Percentiles rank a stretch among this genome's conserved stretches.
Evolutionary conservation across 2,888 invertebrate species (phyloP).

Genomic region (Torymus texanus): DNA sequence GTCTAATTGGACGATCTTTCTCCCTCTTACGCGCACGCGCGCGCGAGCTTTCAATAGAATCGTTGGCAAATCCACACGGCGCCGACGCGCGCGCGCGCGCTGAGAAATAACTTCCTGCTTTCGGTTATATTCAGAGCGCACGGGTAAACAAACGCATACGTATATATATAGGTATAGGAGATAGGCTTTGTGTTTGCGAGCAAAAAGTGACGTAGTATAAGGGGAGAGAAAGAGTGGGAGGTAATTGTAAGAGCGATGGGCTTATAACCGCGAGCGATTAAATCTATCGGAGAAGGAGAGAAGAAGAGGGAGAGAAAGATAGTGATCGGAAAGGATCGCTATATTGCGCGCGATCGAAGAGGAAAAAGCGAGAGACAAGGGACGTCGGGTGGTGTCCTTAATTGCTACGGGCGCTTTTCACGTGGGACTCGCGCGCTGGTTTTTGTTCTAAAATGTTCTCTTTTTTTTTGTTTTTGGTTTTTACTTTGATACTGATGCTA

Average conservation of each 20-base stretch:
- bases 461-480: too few species aligned
- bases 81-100: slow-evolving; percentile 6
- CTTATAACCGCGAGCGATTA: slow-evolving; percentile 27
- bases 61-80: slow-evolving; percentile 41
- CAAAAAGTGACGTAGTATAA: slow-evolving; percentile 44
- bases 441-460: too few species aligned
- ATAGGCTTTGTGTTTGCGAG: slow-evolving; percentile 38
- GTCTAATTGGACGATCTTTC: slow-evolving; percentile 54
- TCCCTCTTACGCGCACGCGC: neutral
- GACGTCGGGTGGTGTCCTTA: slow-evolving; percentile 16
- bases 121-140: neutral
- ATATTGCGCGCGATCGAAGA: neutral
- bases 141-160: slow-evolving; percentile 3
- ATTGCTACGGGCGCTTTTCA: slow-evolving; percentile 34
- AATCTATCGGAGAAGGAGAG: slow-evolving; percentile 28
- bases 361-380: slow-evolving; percentile 1
- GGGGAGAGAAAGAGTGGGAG: neutral
- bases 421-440: too few species aligned
- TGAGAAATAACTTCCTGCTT: slow-evolving; percentile 44
- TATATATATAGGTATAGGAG: neutral
- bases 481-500: too few species aligned
- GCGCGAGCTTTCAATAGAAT: slow-evolving; percentile 47
- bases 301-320: slow-evolving; percentile 7
- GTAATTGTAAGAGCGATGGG: slow-evolving; percentile 32
- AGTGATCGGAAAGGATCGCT: neutral